Evolutionary conservation across 2,797 vertebrate genomes (phyloP).

Genomic region (Eleutherodactylus coqui): DNA sequence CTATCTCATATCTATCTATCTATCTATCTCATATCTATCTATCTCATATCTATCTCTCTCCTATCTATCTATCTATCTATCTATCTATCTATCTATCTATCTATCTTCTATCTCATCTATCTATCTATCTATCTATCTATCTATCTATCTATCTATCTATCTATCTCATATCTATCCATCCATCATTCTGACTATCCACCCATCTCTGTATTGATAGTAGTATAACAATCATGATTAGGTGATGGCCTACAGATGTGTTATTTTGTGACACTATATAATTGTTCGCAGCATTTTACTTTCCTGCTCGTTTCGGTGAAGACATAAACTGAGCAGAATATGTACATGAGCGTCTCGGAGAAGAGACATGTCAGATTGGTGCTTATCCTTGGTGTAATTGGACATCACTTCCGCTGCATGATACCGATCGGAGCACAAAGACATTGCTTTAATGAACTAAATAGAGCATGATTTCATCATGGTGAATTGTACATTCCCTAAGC

Average conservation of each 20-base stretch:
- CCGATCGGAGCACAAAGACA: constrained; percentile 44
- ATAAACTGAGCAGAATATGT: background rate
- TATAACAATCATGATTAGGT: too few relatives aligned
- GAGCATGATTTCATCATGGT: constrained; percentile 53
- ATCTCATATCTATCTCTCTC: too few relatives aligned
- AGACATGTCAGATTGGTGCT: constrained; percentile 40
- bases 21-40: background rate
- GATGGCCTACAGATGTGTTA: background rate
- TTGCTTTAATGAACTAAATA: constrained; percentile 55
- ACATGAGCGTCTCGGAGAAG: constrained; percentile 12
- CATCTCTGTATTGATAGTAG: background rate
- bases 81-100: too few relatives aligned
- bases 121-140: too few relatives aligned
- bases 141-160: background rate
- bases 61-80: too few relatives aligned
- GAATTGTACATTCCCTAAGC: constrained; percentile 34
- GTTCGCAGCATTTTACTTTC: background rate
- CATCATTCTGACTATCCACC: background rate
- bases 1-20: background rate
- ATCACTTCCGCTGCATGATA: constrained; percentile 52
- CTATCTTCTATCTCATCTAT: too few relatives aligned
- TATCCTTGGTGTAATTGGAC: constrained; percentile 47
- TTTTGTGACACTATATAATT: background rate
- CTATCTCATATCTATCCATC: background rate
- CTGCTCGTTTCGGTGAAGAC: background rate